Conservation (phyloP, 2,888 invertebrate genomes). For the Polymixis lichenea region DNA sequence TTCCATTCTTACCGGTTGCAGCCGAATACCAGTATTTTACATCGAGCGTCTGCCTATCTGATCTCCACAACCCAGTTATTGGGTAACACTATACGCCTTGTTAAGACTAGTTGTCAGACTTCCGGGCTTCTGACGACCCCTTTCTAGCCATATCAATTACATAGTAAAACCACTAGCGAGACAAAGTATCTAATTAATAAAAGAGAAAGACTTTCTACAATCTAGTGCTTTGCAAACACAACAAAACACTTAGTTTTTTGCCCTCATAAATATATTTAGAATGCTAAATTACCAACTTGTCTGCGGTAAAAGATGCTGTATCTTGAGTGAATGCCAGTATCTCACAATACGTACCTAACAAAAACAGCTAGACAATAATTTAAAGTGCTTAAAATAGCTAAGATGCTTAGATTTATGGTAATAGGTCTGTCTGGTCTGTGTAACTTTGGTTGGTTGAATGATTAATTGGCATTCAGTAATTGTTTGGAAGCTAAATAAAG, state of each 20-base stretch:
- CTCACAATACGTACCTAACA: neutral
- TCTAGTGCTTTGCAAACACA: neutral
- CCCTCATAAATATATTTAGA: conserved; percentile 14
- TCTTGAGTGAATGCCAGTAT: neutral
- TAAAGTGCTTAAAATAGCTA: conserved; percentile 4
- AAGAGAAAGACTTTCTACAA: conserved; percentile 29
- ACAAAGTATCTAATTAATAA: conserved; percentile 22
- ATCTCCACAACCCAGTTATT: too few species aligned
- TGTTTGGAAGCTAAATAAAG: neutral
- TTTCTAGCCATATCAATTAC: neutral
- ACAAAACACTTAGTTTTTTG: neutral
- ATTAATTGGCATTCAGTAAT: neutral
- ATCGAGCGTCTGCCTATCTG: too few species aligned
- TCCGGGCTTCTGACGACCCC: too few species aligned
- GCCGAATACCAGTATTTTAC: too few species aligned
- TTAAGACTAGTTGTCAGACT: too few species aligned
- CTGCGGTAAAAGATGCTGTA: conserved; percentile 7
- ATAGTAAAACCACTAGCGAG: conserved; percentile 10
- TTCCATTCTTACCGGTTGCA: too few species aligned
- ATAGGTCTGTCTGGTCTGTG: neutral
- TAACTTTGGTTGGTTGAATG: neutral
- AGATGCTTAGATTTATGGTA: neutral
- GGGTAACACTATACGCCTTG: too few species aligned
- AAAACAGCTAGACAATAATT: neutral
- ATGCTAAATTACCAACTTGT: conserved; percentile 6